phyloP scores from a whole-genome alignment of 2,113 vertebrate genomes.

The Neolamprologus ventralis region DNA sequence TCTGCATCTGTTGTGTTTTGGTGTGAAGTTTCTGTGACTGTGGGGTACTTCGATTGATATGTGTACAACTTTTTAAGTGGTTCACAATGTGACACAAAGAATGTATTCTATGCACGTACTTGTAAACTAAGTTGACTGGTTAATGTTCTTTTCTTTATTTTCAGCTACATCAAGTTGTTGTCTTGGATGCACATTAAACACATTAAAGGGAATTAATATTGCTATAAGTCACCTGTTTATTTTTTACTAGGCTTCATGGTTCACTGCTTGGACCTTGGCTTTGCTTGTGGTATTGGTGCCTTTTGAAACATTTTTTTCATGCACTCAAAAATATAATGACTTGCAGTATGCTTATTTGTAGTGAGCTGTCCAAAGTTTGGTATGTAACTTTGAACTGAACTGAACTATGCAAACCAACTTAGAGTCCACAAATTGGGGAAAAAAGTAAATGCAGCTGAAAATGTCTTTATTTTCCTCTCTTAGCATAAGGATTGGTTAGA shows the following conservation, averaged over 20 bases:
- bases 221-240: background rate
- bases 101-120: background rate
- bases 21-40: background rate
- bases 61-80: background rate
- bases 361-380: background rate
- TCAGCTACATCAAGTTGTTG: background rate
- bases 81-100: background rate
- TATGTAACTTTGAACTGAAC: background rate
- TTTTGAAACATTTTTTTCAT: background rate
- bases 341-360: background rate
- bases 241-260: background rate
- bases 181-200: background rate
- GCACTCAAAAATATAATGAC: background rate
- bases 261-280: background rate
- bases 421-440: background rate
- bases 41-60: background rate
- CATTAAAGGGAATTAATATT: background rate
- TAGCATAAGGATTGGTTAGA: background rate
- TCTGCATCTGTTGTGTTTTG: background rate
- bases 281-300: background rate
- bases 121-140: background rate
- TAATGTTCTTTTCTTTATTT: background rate
- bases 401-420: background rate
- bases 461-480: background rate
- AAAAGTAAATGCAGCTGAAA: background rate